Base-by-base conservation (phyloP, 1,140 invertebrate species). In the Myzus persicae region DNA sequence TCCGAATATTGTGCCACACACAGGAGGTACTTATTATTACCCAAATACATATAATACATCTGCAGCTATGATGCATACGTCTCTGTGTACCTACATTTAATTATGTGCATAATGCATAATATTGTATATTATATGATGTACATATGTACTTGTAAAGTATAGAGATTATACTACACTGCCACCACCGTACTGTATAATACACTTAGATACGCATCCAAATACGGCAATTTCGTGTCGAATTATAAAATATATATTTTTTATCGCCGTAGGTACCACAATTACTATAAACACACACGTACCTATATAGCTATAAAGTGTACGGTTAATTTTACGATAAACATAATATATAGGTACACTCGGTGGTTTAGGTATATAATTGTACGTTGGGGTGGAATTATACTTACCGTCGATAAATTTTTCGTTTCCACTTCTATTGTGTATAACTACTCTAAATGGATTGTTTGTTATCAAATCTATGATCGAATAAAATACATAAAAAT, bases 321-420 rank as follows among this genome's bases (percentile, higher is more conserved):
- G 2, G n/a, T 89, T 24, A 48, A 88, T 44, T 46, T 87, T 87
- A 87, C n/a, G 84, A 87, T 87, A 87, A 44, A 87, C 6, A 48
- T 36, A 48, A 51, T 88, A 7, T 88, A 48, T 46, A 48, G 4
- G 24, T 24, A 18, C 31, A 46, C 18, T 46, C 11, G 31, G 42
- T 44, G 36, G 44, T 44, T 5, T 44, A 44, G 26, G 11, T 36
- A 46, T 5, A 84, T 87, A 88, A 48, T 87, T 46, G 85, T 88
- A n/a, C 8, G 20, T 48, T 48, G n/a, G 87, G 87, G 87, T 51
- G 87, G 87, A 89, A 51, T 89, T 67, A 54, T 46, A 44, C 26
- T 89, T 89, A 89, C 46, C 87, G 87, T 89, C 46, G 87, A 89
- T 89, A 89, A 89, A 51, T 89, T 89, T 89, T 51, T 88, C 44